These are phyloP conservation scores for Callorhinus ursinus DNA, from an alignment of 2,113 vertebrate genomes.

Conservation along the genomic window DNA sequence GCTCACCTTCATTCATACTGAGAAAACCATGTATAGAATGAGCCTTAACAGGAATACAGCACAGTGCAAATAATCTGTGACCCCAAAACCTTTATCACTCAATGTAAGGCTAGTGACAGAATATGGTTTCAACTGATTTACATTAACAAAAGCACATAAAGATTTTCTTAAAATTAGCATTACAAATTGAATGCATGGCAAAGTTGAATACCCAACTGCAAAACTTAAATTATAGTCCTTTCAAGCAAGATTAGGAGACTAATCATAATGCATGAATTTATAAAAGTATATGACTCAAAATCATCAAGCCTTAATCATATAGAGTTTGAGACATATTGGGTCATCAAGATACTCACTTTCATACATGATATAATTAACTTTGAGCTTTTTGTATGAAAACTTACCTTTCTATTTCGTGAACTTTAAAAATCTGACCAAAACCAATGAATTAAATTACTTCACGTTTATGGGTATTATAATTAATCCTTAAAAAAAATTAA, in stretches of 20 bases:
- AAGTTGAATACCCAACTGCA: background rate
- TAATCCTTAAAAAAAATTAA: background rate
- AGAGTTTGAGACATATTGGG: background rate
- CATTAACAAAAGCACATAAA: background rate
- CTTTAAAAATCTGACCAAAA: background rate
- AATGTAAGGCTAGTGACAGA: background rate
- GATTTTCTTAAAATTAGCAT: background rate
- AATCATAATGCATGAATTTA: background rate
- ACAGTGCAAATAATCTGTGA: background rate
- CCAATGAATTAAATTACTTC: background rate
- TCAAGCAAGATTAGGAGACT: background rate
- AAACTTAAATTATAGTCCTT: background rate
- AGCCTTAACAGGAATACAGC: background rate
- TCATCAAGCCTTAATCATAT: background rate
- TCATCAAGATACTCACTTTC: background rate
- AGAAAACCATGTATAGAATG: background rate
- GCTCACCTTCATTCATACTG: background rate
- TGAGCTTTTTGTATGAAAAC: background rate
- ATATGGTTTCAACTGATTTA: background rate
- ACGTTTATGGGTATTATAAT: background rate
- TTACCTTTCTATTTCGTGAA: conserved; percentile 23
- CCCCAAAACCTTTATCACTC: background rate
- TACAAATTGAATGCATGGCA: background rate
- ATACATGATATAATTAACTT: background rate
- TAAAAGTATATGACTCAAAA: background rate